phyloP scores from a whole-genome alignment of 2,797 vertebrate genomes.

The Acropternis orthonyx region DNA sequence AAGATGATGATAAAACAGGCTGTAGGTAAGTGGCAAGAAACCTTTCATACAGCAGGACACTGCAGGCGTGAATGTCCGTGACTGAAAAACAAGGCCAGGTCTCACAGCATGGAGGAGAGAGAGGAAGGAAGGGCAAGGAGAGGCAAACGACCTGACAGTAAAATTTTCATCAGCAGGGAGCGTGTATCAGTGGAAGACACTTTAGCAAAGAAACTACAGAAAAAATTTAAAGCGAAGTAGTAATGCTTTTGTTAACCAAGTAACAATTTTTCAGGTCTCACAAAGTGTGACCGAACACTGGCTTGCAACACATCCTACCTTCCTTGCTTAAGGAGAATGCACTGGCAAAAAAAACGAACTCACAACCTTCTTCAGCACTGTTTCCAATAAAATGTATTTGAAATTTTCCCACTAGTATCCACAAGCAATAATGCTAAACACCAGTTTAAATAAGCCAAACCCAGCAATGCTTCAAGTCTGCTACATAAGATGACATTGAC shows the following conservation, averaged over 20 bases:
- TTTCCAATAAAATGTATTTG: not conserved
- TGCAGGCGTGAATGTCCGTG: not conserved
- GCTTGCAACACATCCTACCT: not conserved
- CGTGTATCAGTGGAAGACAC: not conserved
- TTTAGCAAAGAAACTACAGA: not conserved
- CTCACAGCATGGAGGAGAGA: not conserved
- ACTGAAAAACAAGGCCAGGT: not conserved
- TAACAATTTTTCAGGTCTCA: not conserved
- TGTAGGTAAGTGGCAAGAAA: accelerated
- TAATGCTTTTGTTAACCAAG: not conserved
- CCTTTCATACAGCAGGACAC: not conserved
- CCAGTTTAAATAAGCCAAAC: not conserved
- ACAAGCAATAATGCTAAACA: not conserved
- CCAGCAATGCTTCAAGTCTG: not conserved
- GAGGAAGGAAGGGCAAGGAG: not conserved
- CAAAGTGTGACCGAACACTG: not conserved
- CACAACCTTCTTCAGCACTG: not conserved
- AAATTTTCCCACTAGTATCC: not conserved
- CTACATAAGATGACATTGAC: not conserved
- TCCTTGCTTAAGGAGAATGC: not conserved
- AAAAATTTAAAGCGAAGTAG: not conserved
- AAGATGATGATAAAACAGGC: not conserved
- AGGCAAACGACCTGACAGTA: not conserved
- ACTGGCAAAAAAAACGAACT: not conserved
- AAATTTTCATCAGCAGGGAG: not conserved